A percentile compares a stretch with the other conserved stretches of the same genome.
Conservation (phyloP, 2,113 vertebrate genomes). For the Odocoileus hemionus region DNA sequence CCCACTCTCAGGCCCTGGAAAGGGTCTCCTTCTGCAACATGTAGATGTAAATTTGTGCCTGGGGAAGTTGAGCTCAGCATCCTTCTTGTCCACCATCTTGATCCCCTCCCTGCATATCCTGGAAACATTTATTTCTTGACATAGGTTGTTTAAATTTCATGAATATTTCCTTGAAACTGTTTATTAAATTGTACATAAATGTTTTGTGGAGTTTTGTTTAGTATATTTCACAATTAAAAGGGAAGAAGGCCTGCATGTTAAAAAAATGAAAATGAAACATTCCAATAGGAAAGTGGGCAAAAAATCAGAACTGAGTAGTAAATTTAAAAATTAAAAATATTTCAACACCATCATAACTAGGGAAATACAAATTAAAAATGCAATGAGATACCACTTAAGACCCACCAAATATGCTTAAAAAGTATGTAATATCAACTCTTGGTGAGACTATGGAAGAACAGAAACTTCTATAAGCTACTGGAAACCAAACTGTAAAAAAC, state of each 20-base stretch:
- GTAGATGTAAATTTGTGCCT: background rate
- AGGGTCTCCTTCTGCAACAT: background rate
- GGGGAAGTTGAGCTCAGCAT: background rate
- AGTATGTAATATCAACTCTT: background rate
- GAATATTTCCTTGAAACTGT: background rate
- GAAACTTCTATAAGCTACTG: background rate
- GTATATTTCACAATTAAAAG: constrained; percentile 11
- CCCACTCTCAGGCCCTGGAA: background rate
- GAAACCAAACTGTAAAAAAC: background rate
- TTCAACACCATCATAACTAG: too few species aligned
- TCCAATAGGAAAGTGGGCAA: background rate
- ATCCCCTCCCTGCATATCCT: background rate
- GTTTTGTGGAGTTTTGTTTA: background rate
- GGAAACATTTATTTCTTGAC: background rate
- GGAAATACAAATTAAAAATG: background rate
- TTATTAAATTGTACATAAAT: background rate
- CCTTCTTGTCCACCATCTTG: background rate
- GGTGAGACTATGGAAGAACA: background rate
- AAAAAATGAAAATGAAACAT: background rate
- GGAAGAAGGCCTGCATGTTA: background rate
- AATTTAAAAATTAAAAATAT: background rate
- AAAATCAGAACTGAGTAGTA: background rate
- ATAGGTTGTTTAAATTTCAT: background rate
- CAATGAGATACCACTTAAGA: background rate
- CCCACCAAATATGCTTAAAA: background rate